Percentiles rank a stretch among this genome's conserved stretches.
Evolutionary conservation across 2,797 vertebrate genomes (phyloP).

Genomic region (Ibycter americanus): DNA sequence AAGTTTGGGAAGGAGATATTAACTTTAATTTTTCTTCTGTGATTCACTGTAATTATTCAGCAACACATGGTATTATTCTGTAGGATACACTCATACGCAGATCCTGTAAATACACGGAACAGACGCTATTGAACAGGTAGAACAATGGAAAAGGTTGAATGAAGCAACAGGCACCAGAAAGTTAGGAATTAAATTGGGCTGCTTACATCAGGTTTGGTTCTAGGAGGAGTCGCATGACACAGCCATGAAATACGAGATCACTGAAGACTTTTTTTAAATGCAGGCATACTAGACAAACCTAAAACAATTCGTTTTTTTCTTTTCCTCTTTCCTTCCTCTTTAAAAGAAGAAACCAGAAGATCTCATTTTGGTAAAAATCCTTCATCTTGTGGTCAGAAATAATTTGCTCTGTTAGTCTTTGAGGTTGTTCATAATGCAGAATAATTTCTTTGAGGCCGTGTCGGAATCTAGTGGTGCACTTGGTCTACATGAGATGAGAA

Average conservation of each 20-base stretch:
- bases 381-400: not conserved
- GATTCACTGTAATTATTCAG: not conserved
- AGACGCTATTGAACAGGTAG: not conserved
- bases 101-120: not conserved
- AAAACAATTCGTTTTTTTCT: fast-evolving
- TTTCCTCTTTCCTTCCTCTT: not conserved
- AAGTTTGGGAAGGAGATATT: not conserved
- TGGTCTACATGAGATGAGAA: not conserved
- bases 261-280: not conserved
- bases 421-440: not conserved
- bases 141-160: not conserved
- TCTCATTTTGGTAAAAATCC: not conserved
- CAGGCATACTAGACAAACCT: fast-evolving
- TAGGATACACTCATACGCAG: fast-evolving
- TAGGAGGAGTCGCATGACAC: not conserved
- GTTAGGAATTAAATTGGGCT: not conserved
- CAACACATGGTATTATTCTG: not conserved
- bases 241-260: not conserved
- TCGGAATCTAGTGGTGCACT: not conserved
- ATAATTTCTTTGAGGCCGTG: not conserved
- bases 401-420: not conserved
- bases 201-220: not conserved
- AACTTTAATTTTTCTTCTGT: not conserved
- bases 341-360: not conserved
- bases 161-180: not conserved